phyloP scores from a whole-genome alignment of 2,888 invertebrate species.

The Lepas anatifera region DNA sequence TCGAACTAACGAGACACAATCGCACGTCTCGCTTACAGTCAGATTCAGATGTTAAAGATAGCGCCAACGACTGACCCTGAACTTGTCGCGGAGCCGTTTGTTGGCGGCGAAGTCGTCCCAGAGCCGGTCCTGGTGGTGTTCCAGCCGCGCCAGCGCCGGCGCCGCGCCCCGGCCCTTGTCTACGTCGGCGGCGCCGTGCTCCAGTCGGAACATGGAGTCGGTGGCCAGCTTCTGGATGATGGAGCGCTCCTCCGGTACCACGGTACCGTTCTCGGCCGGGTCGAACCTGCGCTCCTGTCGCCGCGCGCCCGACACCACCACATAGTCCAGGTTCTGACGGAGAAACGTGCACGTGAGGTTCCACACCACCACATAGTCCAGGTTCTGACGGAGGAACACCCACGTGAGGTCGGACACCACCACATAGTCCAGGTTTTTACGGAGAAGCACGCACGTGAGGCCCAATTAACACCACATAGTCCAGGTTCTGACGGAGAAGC shows the following conservation, averaged over 20 bases:
- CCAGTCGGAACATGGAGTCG: slow-evolving; percentile 96
- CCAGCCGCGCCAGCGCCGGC: slow-evolving; percentile 59
- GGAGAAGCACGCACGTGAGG: too few relatives aligned
- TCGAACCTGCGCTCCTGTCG: slow-evolving; percentile 98
- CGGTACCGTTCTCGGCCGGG: slow-evolving; percentile 84
- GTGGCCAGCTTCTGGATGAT: slow-evolving; percentile 70
- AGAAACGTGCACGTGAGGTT: too few relatives aligned
- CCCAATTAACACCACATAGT: slow-evolving; percentile 93
- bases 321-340: slow-evolving; percentile 86
- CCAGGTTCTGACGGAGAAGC: slow-evolving; percentile 71
- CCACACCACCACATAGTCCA: not conserved
- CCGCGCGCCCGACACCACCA: slow-evolving; percentile 84
- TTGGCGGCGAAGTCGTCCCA: slow-evolving; percentile 94
- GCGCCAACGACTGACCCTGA: slow-evolving; percentile 53
- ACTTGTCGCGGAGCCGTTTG: slow-evolving; percentile 63
- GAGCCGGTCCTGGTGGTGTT: slow-evolving; percentile 40
- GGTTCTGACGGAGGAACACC: not conserved
- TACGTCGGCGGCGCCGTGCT: slow-evolving; percentile 75
- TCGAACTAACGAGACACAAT: too few relatives aligned
- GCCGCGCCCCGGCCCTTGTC: slow-evolving; percentile 54
- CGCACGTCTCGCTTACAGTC: too few relatives aligned
- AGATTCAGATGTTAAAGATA: too few relatives aligned
- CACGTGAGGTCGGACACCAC: slow-evolving; percentile 13
- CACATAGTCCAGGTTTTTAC: too few relatives aligned
- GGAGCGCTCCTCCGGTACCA: slow-evolving; percentile 33